phyloP scores from a whole-genome alignment of 2,888 invertebrate species.

The Chrysina gloriosa region DNA sequence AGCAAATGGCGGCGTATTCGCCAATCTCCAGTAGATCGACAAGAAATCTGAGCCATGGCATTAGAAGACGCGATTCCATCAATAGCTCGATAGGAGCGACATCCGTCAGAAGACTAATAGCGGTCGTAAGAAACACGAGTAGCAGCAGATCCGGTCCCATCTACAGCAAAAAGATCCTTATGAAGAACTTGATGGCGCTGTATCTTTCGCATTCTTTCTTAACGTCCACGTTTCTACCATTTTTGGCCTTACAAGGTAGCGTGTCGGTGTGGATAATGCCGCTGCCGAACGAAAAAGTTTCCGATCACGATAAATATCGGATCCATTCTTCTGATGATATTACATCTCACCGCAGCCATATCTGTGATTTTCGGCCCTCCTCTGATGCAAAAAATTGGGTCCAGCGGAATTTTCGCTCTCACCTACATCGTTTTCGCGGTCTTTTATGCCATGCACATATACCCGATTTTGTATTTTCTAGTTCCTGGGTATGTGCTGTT shows the following conservation, averaged over 20 bases:
- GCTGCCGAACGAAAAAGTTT: constrained; percentile 40
- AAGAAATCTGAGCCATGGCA: constrained; percentile 64
- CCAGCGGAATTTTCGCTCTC: constrained; percentile 65
- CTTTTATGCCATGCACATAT: constrained; percentile 72
- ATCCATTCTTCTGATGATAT: constrained; percentile 72
- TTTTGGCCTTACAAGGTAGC: constrained; percentile 69
- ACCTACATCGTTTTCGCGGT: constrained; percentile 69
- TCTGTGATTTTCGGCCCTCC: constrained; percentile 68
- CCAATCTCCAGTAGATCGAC: constrained; percentile 71
- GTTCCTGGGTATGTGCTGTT: constrained; percentile 68
- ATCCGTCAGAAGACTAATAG: constrained; percentile 79
- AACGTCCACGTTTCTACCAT: constrained; percentile 74
- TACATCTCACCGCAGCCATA: constrained; percentile 72
- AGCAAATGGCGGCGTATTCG: constrained; percentile 69
- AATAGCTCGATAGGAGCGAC: constrained; percentile 81
- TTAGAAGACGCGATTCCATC: constrained; percentile 74
- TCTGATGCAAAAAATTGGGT: constrained; percentile 68
- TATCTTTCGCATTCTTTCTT: constrained; percentile 72
- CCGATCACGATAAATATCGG: constrained; percentile 63
- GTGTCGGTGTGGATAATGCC: constrained; percentile 66
- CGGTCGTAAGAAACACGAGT: constrained; percentile 65
- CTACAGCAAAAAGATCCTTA: constrained; percentile 67
- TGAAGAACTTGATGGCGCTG: constrained; percentile 68
- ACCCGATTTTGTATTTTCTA: constrained; percentile 68
- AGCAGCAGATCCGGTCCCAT: constrained; percentile 59